Evolutionary conservation across 1,140 invertebrate species (phyloP).

Genomic region (Drosophila chauvacae): DNA sequence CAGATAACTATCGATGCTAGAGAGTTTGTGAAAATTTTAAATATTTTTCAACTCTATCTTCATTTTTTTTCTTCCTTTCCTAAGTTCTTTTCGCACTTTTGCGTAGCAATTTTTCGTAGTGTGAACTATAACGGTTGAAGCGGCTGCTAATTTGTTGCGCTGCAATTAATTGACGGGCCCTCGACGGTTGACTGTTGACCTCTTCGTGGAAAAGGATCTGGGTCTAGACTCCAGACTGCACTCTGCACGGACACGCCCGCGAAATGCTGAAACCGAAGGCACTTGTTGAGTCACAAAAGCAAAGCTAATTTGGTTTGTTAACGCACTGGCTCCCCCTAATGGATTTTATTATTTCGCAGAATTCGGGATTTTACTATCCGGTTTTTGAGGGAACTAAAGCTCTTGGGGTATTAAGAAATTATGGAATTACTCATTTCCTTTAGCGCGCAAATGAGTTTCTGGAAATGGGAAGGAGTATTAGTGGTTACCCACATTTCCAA

Average conservation of each 20-base stretch:
- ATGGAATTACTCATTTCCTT: neutral
- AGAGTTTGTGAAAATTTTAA: neutral
- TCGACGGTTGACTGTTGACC: conserved; percentile 26
- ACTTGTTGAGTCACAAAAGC: conserved; percentile 24
- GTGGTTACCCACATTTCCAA: neutral
- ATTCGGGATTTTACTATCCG: neutral
- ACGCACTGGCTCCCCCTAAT: neutral
- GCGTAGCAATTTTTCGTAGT: neutral
- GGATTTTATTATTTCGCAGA: neutral
- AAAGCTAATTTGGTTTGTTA: neutral
- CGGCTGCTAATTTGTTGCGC: conserved; percentile 9
- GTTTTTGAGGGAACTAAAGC: too few relatives aligned
- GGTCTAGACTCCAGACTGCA: conserved; percentile 16
- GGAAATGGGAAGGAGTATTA: neutral
- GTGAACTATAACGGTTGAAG: neutral
- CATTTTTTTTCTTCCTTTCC: neutral
- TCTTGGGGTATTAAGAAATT: neutral
- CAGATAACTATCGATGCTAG: too few relatives aligned
- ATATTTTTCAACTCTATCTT: neutral
- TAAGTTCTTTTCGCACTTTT: neutral
- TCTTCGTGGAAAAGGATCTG: conserved; percentile 3
- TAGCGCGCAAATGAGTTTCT: neutral
- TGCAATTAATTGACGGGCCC: conserved; percentile 16
- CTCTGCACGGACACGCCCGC: neutral
- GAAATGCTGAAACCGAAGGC: neutral